Evolutionary conservation across 2,113 vertebrate genomes (phyloP).

Genomic region (Ptilorrhoa leucosticta): DNA sequence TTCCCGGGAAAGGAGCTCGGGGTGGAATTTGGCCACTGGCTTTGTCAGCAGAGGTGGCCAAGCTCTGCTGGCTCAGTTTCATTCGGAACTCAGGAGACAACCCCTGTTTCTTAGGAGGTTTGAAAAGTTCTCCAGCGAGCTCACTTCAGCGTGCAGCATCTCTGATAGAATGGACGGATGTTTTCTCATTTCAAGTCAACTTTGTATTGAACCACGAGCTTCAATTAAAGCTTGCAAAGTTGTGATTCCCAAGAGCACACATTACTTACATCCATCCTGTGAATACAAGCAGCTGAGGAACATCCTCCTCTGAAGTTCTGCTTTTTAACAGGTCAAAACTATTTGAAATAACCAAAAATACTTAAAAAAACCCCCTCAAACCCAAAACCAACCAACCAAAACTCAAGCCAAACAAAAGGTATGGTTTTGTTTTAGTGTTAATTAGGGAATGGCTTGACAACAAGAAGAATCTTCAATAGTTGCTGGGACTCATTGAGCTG

Average conservation of each 20-base stretch:
- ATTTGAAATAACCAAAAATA: not conserved
- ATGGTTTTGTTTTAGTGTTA: not conserved
- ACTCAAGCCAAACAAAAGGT: not conserved
- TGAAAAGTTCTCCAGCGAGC: not conserved
- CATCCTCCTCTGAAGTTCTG: not conserved
- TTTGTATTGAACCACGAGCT: not conserved
- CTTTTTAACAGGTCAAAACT: not conserved
- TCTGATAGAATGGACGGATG: accelerated
- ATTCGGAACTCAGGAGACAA: not conserved
- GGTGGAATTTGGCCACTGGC: not conserved
- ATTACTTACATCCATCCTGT: not conserved
- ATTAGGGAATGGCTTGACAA: not conserved
- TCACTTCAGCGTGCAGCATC: not conserved
- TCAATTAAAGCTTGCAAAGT: not conserved
- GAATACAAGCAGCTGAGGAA: not conserved
- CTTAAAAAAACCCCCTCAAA: not conserved
- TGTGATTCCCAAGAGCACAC: not conserved
- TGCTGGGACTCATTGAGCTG: not conserved
- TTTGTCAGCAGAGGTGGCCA: not conserved
- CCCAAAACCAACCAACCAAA: not conserved
- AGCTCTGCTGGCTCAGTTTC: not conserved
- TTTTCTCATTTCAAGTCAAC: not conserved
- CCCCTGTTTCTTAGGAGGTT: not conserved
- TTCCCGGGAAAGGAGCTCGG: accelerated
- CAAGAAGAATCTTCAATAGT: not conserved